phyloP scores from a whole-genome alignment of 1,140 invertebrate genomes.

The Agrypnia vestita region DNA sequence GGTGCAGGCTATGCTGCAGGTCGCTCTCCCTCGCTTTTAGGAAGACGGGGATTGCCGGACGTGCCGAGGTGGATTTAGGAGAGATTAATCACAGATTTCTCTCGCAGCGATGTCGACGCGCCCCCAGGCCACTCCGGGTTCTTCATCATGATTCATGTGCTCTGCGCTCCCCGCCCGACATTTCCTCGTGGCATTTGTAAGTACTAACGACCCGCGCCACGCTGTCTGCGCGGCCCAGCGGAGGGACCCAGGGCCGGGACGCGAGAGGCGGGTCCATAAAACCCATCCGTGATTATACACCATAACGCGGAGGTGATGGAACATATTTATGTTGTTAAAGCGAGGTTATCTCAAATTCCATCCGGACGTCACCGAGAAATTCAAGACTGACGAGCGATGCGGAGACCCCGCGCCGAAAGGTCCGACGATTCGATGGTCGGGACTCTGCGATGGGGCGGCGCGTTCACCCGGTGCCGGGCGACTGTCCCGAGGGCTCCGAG shows the following conservation, averaged over 20 bases:
- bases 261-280: conserved; percentile 9
- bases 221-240: conserved; percentile 14
- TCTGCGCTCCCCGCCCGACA: neutral
- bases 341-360: conserved; percentile 22
- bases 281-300: conserved; percentile 42
- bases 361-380: neutral
- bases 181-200: neutral
- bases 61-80: neutral
- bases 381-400: neutral
- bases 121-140: neutral
- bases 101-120: conserved; percentile 13
- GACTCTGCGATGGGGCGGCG: neutral
- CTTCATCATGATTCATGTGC: conserved; percentile 2
- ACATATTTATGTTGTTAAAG: conserved; percentile 40
- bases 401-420: neutral
- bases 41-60: neutral
- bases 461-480: neutral
- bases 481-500: neutral
- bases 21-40: neutral
- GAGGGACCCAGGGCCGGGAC: neutral
- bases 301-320: conserved; percentile 37
- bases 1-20: neutral
- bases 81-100: conserved; percentile 26
- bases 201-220: conserved; percentile 32
- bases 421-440: neutral